phyloP scores from a whole-genome alignment of 2,113 vertebrate species.

The Daphoenositta chrysoptera region DNA sequence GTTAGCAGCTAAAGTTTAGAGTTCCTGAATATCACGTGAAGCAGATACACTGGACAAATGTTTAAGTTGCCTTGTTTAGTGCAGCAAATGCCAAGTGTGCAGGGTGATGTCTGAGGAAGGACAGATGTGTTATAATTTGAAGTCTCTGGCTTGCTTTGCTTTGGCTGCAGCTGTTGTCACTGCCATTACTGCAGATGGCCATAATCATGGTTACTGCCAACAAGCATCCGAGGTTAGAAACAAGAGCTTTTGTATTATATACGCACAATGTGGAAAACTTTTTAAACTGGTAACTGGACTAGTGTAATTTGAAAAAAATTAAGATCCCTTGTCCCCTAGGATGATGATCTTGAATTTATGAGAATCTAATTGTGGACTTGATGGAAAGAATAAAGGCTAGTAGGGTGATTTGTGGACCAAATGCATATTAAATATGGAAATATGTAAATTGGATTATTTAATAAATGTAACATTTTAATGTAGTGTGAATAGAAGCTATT shows the following conservation, averaged over 20 bases:
- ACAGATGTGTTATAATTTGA: background rate
- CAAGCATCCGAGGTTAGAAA: background rate
- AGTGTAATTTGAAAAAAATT: background rate
- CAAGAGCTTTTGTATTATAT: background rate
- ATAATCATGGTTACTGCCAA: background rate
- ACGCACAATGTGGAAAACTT: background rate
- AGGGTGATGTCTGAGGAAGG: background rate
- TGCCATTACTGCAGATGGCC: background rate
- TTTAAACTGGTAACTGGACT: background rate
- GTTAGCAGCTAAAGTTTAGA: background rate
- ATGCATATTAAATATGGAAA: background rate
- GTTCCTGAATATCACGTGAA: background rate
- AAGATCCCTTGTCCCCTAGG: background rate
- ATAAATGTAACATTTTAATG: background rate
- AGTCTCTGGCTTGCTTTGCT: background rate
- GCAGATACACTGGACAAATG: background rate
- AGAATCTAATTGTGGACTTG: background rate
- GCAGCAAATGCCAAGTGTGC: background rate
- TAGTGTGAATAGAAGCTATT: background rate
- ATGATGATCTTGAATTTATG: background rate
- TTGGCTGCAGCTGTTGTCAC: background rate
- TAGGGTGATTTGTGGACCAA: background rate
- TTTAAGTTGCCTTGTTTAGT: background rate
- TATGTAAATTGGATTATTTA: background rate
- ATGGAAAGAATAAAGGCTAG: background rate